A percentile compares a stretch with the other conserved stretches of the same genome.
Evolutionary conservation across 2,888 invertebrate genomes (phyloP).

Genomic region (Notodonta ziczac): DNA sequence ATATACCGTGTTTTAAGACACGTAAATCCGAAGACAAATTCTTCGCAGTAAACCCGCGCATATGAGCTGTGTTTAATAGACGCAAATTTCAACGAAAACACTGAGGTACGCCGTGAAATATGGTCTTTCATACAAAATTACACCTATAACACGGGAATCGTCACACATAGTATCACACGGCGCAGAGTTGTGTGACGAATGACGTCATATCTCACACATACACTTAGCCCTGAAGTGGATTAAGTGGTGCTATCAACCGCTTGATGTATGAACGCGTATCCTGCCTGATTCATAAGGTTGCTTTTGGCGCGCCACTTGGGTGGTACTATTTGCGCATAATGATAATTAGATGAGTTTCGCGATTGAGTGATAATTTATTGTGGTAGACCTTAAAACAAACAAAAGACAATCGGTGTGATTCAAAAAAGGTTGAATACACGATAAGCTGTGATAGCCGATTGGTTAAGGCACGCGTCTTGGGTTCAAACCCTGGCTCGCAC

Average conservation of each 20-base stretch:
- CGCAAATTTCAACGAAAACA: conserved; percentile 10
- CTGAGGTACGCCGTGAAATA: conserved; percentile 31
- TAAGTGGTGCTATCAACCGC: conserved; percentile 62
- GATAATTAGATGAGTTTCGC: neutral
- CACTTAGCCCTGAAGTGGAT: conserved; percentile 67
- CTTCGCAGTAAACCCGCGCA: neutral
- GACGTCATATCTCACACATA: conserved; percentile 71
- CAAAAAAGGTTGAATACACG: too few relatives aligned
- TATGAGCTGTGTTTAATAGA: conserved; percentile 3
- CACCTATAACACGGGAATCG: conserved; percentile 44
- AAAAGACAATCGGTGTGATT: too few relatives aligned
- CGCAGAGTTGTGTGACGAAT: conserved; percentile 62
- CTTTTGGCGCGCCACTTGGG: conserved; percentile 38
- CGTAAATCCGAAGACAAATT: conserved; percentile 4
- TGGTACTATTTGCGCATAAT: conserved; percentile 20
- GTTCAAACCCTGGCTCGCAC: too few relatives aligned
- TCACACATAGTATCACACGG: conserved; percentile 48
- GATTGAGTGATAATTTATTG: neutral
- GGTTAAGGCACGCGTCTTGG: too few relatives aligned
- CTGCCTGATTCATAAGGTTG: conserved; percentile 60
- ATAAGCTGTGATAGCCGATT: too few relatives aligned
- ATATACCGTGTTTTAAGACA: neutral
- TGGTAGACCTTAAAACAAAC: too few relatives aligned
- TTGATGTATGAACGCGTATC: conserved; percentile 64
- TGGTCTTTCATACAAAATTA: conserved; percentile 42